Percentiles rank a stretch among this genome's conserved stretches.
Conservation (phyloP, 1,140 invertebrate species). For the Phocides pigmalion region DNA sequence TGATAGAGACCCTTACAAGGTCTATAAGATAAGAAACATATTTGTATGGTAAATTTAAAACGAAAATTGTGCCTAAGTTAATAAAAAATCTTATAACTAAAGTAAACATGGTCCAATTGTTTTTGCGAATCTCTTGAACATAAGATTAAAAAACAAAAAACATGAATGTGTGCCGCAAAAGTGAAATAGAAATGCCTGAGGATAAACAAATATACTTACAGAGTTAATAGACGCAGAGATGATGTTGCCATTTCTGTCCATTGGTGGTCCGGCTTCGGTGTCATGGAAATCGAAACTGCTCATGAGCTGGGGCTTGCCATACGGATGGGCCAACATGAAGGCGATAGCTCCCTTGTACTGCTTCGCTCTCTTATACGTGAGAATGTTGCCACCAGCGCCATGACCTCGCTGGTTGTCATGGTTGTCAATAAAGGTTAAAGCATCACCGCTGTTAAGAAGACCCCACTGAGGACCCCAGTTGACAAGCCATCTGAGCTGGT, state of each 20-base stretch:
- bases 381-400: conserved; percentile 83
- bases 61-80: too few species aligned
- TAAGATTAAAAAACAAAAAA: too few species aligned
- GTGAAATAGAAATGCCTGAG: conserved; percentile 2
- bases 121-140: too few species aligned
- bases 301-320: conserved; percentile 91
- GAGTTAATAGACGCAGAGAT: conserved; percentile 86
- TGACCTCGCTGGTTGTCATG: conserved; percentile 86
- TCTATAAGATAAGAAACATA: too few species aligned
- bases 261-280: conserved; percentile 86
- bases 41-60: too few species aligned
- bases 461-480: conserved; percentile 86
- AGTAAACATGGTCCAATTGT: too few species aligned
- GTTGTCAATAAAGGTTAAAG: conserved; percentile 87
- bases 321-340: conserved; percentile 94
- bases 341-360: conserved; percentile 89
- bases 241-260: conserved; percentile 86
- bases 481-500: conserved; percentile 68
- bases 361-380: conserved; percentile 85
- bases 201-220: conserved; percentile 80
- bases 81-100: too few species aligned
- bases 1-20: too few species aligned
- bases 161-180: too few species aligned
- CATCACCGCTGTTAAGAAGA: conserved; percentile 81
- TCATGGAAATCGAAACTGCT: conserved; percentile 88